Percentiles rank a stretch among this genome's conserved stretches.
Evolutionary conservation across 1,140 invertebrate species (phyloP).

Genomic region (Lysiphlebus fabarum): DNA sequence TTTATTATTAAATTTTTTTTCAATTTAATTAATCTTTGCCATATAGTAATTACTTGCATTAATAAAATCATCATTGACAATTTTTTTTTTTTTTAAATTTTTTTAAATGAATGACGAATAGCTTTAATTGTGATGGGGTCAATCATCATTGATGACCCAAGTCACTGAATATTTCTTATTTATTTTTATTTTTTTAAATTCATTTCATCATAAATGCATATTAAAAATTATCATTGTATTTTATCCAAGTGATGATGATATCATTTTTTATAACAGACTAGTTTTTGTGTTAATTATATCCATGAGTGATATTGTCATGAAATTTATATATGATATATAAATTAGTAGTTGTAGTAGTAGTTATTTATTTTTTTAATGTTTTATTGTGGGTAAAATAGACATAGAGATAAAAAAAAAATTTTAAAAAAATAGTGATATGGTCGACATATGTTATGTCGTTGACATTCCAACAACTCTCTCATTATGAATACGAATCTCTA

Average conservation of each 20-base stretch:
- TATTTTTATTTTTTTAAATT: conserved; percentile 7
- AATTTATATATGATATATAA: no score
- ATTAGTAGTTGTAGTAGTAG: no score
- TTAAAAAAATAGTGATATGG: no score
- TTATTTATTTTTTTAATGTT: no score
- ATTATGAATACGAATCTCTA: no score
- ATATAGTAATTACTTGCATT: conserved; percentile 1
- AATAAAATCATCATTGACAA: conserved; percentile 11
- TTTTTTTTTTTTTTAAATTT: conserved; percentile 2
- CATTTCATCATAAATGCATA: conserved; percentile 20
- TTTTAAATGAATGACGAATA: conserved; percentile 17
- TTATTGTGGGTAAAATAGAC: no score
- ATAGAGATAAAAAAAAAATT: no score
- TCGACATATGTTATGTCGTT: no score
- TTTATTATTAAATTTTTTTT: no score
- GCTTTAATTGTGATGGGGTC: conserved; percentile 22
- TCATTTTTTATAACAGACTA: no score
- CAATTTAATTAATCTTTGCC: background rate
- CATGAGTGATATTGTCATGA: background rate
- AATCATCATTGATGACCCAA: conserved; percentile 23
- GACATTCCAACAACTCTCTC: no score
- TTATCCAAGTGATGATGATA: conserved; percentile 30
- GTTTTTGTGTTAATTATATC: conserved; percentile 25
- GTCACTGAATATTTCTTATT: background rate
- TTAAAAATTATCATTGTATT: conserved; percentile 20